phyloP scores from a whole-genome alignment of 23 tunicate genomes.

The Oikopleura dioica region DNA sequence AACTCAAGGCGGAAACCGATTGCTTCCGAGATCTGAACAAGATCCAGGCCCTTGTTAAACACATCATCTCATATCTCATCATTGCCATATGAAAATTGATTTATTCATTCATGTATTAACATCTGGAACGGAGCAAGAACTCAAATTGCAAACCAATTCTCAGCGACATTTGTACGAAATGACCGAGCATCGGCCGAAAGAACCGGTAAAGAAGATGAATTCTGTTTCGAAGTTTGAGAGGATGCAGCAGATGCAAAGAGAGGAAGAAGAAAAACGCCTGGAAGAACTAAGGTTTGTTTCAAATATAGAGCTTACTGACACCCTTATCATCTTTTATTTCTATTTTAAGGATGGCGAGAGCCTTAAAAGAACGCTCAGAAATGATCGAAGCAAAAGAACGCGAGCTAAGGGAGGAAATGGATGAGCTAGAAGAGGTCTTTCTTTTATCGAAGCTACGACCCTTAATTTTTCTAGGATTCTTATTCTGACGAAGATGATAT shows the following conservation, averaged over 20 bases:
- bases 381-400: slow-evolving; percentile 4
- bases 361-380: neutral
- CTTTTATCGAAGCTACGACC: no score
- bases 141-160: neutral
- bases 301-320: neutral
- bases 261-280: neutral
- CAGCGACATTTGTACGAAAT: slow-evolving; percentile 1
- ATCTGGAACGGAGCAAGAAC: slow-evolving; percentile 5
- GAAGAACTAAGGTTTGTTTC: neutral
- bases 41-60: no score
- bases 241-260: neutral
- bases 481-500: neutral
- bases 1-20: neutral
- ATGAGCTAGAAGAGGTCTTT: neutral
- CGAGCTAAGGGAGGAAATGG: neutral
- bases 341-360: neutral
- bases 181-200: neutral
- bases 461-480: neutral
- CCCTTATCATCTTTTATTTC: neutral
- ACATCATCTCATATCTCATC: no score
- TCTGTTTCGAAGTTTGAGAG: neutral
- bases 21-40: neutral
- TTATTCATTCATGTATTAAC: neutral
- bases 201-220: neutral
- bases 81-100: neutral